Percentiles rank a stretch among this genome's conserved stretches.
Evolutionary conservation across 2,797 vertebrate species (phyloP).

Genomic region (Myotis findleyi): DNA sequence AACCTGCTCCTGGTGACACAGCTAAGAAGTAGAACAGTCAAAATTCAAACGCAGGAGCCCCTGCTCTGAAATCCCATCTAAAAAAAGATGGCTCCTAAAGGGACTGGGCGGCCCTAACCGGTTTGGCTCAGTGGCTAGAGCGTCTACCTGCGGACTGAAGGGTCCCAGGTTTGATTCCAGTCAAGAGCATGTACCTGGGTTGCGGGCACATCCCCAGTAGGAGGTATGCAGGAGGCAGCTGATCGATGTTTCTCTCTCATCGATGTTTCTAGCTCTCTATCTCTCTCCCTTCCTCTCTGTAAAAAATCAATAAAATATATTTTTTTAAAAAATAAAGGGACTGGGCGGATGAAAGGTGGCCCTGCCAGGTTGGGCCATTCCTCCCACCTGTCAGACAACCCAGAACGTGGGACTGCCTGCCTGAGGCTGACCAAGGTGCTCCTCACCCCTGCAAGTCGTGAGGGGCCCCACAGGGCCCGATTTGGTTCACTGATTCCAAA

Average conservation of each 20-base stretch:
- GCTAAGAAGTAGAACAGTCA: neutral
- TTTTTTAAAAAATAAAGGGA: too few relatives aligned
- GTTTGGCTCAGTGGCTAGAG: too few relatives aligned
- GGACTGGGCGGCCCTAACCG: neutral
- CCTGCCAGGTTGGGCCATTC: neutral
- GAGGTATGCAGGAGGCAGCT: too few relatives aligned
- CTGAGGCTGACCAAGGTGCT: neutral
- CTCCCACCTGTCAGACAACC: neutral
- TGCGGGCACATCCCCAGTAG: too few relatives aligned
- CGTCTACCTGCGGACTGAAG: too few relatives aligned
- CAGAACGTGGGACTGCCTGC: neutral
- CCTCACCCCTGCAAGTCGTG: neutral
- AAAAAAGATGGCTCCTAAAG: neutral
- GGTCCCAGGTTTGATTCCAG: too few relatives aligned
- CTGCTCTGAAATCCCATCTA: neutral
- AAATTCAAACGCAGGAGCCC: neutral
- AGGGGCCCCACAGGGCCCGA: neutral
- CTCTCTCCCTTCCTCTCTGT: too few relatives aligned
- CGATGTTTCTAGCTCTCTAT: too few relatives aligned
- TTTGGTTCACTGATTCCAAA: constrained; percentile 56
- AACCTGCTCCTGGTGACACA: neutral
- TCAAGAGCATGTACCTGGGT: too few relatives aligned
- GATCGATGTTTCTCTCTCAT: too few relatives aligned
- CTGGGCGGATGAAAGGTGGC: neutral
- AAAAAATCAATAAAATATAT: too few relatives aligned